These are phyloP conservation scores for Lysandra bellargus DNA, from an alignment of 2,888 invertebrate genomes.

Conservation along the genomic window DNA sequence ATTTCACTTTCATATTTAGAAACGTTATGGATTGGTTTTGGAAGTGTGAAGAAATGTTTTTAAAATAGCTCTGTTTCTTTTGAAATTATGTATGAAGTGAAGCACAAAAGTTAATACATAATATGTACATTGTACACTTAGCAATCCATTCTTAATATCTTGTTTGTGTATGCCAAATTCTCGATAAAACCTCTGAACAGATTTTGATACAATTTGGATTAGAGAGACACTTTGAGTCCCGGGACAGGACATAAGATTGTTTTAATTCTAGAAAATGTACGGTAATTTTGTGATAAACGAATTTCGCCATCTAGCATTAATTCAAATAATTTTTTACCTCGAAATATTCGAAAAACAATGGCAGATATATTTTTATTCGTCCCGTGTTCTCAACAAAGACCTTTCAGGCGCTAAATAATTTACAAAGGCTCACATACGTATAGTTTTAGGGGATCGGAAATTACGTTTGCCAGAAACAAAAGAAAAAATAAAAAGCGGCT, in stretches of 20 bases:
- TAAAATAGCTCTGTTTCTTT: background rate
- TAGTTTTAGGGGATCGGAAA: conserved; percentile 59
- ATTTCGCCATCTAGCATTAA: no score
- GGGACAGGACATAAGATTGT: no score
- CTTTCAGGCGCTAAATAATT: background rate
- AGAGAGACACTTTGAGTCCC: no score
- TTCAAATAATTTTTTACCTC: background rate
- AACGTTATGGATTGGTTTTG: conserved; percentile 52
- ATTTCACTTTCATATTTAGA: conserved; percentile 38
- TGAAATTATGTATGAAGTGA: no score
- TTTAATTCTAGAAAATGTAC: background rate
- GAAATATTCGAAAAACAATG: background rate
- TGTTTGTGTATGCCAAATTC: no score
- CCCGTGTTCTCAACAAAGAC: background rate
- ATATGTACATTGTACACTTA: background rate
- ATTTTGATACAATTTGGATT: no score
- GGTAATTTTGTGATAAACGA: background rate
- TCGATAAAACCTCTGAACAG: no score
- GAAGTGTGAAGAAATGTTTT: background rate
- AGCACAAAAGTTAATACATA: no score
- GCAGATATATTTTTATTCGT: background rate
- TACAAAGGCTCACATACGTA: conserved; percentile 53
- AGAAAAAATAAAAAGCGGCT: conserved; percentile 43
- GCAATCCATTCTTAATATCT: background rate
- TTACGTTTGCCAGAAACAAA: conserved; percentile 53